Base-by-base conservation (phyloP, 2,888 invertebrate genomes). In the Ophion obscuratus region DNA sequence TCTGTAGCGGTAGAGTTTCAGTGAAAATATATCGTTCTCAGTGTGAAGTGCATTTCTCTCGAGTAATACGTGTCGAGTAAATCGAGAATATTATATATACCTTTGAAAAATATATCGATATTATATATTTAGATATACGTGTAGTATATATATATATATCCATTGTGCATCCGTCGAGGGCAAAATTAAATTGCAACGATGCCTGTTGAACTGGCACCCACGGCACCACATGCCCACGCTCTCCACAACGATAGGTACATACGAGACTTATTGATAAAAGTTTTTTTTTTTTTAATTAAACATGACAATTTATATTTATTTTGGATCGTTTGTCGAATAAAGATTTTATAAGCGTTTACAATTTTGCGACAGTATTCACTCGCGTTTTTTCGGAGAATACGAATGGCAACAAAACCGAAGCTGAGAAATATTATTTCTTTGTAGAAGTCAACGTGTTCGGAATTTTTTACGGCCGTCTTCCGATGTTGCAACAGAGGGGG, bases 121-220 rank as follows among this genome's bases (percentile, higher is more conserved):
- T 17, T 53, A 53, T 17, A 53, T 53, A 53, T 17, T 47, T 47
- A 47, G 47, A 10, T 47, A 47, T 47, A 47, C 47, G 10, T 47
- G 14, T 47, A 11, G 31, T n/a, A 17, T 10, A 71, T 36, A 59
- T 31, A 31, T 73, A 6, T 27, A 14, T 47, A 24, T 53, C 11
- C 14, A 6, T 67, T 36, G 31, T 7, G 53, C 17, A 64, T 70
- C 27, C 70, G 4, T 27, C 57, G n/a, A 62, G 31, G n/a, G 17
- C 14, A n/a, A 61, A 67, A 76, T 53, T 77, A 80, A 57, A 11
- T 70, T 82, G 57, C 67, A 75, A 89, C 78, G 59, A 93, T 93
- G 93, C 93, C 93, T 17, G 89, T 93, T 40, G 93, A 93, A 86
- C 83, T 93, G 80, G 92, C 89, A 70, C 74, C 91, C 24, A 87